Base-by-base conservation (phyloP, 2,888 invertebrate genomes). In the Tenthredo distinguenda region DNA sequence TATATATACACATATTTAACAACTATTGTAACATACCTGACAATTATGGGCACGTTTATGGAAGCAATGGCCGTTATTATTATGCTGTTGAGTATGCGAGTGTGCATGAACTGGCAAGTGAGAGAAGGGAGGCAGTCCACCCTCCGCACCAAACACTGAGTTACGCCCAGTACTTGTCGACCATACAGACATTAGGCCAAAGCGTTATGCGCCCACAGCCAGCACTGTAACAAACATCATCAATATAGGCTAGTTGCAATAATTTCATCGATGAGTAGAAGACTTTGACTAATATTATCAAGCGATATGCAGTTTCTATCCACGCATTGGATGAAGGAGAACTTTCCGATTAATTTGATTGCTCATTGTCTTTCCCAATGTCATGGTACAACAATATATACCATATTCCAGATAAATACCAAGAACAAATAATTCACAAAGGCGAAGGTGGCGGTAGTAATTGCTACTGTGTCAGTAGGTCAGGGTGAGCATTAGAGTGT, bases 101-200 rank as follows among this genome's bases (percentile, higher is more conserved):
- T 92, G 92, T 84, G 90, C 89, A 87, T 91, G 90, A 86, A 91
- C 89, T 76, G 92, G 89, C 83, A 90, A 89, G 79, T 92, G 92
- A 88, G 90, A 89, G 87, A 90, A 87, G 88, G 90, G 91, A 87
- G 89, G 89, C 88, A 90, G 87, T 87, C 90, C 92, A 89, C 90
- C 91, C 90, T 93, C 91, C 89, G 90, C 91, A 88, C 91, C 92
- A 90, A 92, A 93, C 86, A 92, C 90, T 90, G 93, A 92, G 89
- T 93, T 93, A 88, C 92, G 92, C 90, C 92, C 93, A 90, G 93
- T 93, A 89, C 93, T 93, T 85, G 93, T 92, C 83, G 93, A 93
- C 93, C 93, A 93, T 93, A 93, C 90, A 91, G 93, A 93, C 93
- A 93, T 93, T 89, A 93, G 93, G 92, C 90, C 90, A 85, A 88